phyloP scores from a whole-genome alignment of 23 tunicate species.

The Halocynthia aurantium region DNA sequence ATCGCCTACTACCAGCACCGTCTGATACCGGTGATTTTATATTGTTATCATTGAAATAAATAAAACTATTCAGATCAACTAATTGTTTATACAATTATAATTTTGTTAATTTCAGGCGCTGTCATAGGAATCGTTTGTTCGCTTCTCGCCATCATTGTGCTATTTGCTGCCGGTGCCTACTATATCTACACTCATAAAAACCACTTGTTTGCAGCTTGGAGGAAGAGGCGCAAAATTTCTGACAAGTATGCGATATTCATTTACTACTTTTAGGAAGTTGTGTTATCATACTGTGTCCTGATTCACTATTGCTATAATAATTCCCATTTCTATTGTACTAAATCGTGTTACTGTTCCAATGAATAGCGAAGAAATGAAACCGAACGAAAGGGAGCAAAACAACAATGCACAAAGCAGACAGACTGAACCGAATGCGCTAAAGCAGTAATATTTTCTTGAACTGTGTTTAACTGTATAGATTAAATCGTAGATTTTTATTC shows the following conservation, averaged over 20 bases:
- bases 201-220: constrained; percentile 1
- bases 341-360: no score
- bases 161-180: constrained; percentile 5
- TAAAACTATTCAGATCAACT: neutral
- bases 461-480: no score
- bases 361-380: no score
- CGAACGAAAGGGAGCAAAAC: no score
- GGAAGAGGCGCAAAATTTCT: constrained; percentile 3
- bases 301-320: no score
- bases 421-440: no score
- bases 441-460: no score
- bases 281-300: no score
- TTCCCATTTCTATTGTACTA: no score
- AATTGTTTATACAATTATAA: neutral
- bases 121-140: neutral
- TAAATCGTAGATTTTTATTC: no score
- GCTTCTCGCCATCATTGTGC: neutral
- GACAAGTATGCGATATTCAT: neutral
- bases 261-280: no score
- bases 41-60: neutral
- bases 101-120: neutral
- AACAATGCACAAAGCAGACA: no score
- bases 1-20: constrained; percentile 16
- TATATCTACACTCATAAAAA: constrained; percentile 2
- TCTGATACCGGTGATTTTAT: constrained; percentile 14